Evolutionary conservation across 2,113 vertebrate species (phyloP), one percentile per base, ranked within the genome.

Genomic region (Electrona antarctica): DNA sequence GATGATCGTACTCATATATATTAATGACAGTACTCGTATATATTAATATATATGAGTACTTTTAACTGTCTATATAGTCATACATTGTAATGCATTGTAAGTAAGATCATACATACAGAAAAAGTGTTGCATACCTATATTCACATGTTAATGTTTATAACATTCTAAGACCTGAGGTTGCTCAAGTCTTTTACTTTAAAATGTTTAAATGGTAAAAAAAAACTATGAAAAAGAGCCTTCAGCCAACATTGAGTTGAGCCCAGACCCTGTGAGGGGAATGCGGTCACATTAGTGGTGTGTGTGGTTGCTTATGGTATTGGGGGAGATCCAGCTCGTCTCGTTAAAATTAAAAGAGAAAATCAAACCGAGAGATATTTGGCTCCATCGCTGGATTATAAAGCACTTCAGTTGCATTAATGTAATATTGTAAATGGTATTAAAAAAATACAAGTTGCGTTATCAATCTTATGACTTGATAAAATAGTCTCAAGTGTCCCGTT

Each of bases 321-420:
- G 63, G 60, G 65, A 64, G 69, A 71, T 81, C 80, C 81, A 87
- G 82, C 86, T 82, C 75, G 68, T 46, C 71, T 76, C 72, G 77
- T 79, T 90, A 80, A 78, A 82, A 70, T 60, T 46, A 59, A 76
- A 83, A 69, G 69, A 60, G 48, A 14, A 74, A 77, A 64, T 68
- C 62, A 74, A 46, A 59, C 47, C 50, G 73, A 72, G 45, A 81
- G 45, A 47, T n/a, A 72, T 66, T 77, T 21, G 68, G 54, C 47
- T 64, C 45, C 59, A 64, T 81, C 33, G 3, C 33, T 41, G 33
- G 67, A 61, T 77, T 62, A 80, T 73, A 86, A 83, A 79, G 28
- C 61, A 70, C 47, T 46, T 29, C 55, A 52, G 70, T 72, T 64
- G 61, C 80, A 83, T 69, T 74, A 79, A 82, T 85, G 62, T 62